Evolutionary conservation across 2,113 vertebrate species (phyloP).

Genomic region (Elephas maximus): DNA sequence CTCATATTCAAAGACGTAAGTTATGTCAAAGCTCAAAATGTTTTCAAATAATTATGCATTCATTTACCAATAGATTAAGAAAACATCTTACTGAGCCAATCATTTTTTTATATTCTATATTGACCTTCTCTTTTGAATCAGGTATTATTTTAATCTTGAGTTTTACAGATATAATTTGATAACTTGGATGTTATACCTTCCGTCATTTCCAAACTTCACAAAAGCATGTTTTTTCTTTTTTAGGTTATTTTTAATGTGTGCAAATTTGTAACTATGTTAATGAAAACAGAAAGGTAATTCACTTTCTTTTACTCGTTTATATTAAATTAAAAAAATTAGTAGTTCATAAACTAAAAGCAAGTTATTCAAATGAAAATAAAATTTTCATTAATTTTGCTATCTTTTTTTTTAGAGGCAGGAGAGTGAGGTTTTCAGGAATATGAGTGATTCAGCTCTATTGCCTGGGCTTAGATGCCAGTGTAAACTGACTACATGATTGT

Average conservation of each 20-base stretch:
- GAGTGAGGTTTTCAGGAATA: not conserved
- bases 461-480: not conserved
- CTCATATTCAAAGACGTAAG: not conserved
- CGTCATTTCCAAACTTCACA: constrained; percentile 11
- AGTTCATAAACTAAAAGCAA: not conserved
- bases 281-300: not conserved
- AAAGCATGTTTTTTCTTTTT: not conserved
- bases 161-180: constrained; percentile 51
- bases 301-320: not conserved
- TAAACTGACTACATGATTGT: not conserved
- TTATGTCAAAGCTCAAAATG: constrained; percentile 52
- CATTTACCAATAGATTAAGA: constrained; percentile 60
- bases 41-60: constrained; percentile 53
- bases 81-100: constrained; percentile 39
- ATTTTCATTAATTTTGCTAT: not conserved
- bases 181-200: not conserved
- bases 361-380: not conserved
- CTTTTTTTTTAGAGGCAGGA: not conserved
- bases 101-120: too few relatives aligned
- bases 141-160: constrained; percentile 9
- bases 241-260: not conserved
- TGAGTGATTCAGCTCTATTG: not conserved
- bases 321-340: not conserved
- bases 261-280: not conserved
- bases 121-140: not conserved